Evolutionary conservation across 2,797 vertebrate species (phyloP).

Genomic region (Chiloscyllium punctatum): DNA sequence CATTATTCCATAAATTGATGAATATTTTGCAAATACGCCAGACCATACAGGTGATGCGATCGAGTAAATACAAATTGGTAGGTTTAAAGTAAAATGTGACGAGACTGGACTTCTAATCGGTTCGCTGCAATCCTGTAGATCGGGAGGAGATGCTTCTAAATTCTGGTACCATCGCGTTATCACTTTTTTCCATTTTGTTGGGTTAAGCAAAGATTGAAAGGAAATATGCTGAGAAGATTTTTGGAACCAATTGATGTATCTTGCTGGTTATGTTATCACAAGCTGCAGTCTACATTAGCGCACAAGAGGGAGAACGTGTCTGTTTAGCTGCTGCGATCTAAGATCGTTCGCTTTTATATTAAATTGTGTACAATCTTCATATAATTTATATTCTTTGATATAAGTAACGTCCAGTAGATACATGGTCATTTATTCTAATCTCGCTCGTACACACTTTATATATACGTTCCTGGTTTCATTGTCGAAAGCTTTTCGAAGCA

Average conservation of each 20-base stretch:
- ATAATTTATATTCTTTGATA: neutral
- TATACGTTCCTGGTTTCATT: neutral
- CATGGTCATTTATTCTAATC: neutral
- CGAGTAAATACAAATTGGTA: neutral
- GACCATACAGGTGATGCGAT: neutral
- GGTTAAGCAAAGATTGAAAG: neutral
- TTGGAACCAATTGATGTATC: conserved; percentile 2
- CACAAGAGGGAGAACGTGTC: neutral
- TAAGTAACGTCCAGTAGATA: neutral
- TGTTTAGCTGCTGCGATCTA: neutral
- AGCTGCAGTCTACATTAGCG: neutral
- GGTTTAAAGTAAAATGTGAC: neutral
- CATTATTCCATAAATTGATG: neutral
- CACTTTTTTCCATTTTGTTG: neutral
- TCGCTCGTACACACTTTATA: neutral
- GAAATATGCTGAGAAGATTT: neutral
- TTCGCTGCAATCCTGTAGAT: neutral
- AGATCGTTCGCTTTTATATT: no score
- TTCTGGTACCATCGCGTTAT: neutral
- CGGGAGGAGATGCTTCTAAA: neutral
- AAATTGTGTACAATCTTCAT: neutral
- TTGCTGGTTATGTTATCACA: neutral
- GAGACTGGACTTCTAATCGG: neutral
- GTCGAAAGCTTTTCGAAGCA: neutral
- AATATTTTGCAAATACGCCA: neutral